Evolutionary conservation across 2,113 vertebrate species (phyloP).

Genomic region (Tachuris rubrigastra): DNA sequence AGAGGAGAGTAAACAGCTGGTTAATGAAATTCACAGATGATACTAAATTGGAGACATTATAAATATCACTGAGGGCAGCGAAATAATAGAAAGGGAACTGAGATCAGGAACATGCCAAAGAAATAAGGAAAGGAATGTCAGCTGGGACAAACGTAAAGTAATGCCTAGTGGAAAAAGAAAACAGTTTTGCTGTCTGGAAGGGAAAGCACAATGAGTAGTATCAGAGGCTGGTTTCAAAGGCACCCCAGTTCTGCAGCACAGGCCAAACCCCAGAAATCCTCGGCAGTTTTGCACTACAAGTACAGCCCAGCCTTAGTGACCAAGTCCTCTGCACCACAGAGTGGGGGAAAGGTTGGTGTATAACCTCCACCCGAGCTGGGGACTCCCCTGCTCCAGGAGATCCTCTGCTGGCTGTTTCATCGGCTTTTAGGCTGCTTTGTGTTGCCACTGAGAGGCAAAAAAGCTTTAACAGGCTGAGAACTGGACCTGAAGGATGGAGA

Average conservation of each 20-base stretch:
- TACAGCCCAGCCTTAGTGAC: neutral
- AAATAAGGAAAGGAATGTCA: constrained; percentile 36
- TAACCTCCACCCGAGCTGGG: neutral
- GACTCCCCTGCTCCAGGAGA: neutral
- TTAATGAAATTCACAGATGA: constrained; percentile 60
- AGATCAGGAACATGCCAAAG: constrained; percentile 42
- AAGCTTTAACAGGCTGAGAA: neutral
- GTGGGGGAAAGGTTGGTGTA: neutral
- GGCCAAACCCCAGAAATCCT: neutral
- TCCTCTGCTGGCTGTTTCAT: neutral
- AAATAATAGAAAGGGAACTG: constrained; percentile 41
- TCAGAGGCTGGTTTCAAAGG: neutral
- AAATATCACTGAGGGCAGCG: constrained; percentile 12
- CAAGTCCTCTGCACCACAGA: neutral
- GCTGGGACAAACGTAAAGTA: constrained; percentile 24
- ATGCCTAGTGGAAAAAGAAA: neutral
- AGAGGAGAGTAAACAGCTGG: constrained; percentile 56
- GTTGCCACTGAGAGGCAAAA: neutral
- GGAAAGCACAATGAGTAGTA: neutral
- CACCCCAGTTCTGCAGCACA: neutral
- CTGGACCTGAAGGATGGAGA: neutral
- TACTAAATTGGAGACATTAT: constrained; percentile 49
- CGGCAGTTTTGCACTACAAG: neutral
- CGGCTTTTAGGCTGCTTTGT: neutral
- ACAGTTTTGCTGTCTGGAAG: neutral